Percentiles rank a stretch among this genome's conserved stretches.
These are phyloP conservation scores for Platypus cylindrus DNA, from an alignment of 2,888 invertebrate genomes.

Conservation along the genomic window DNA sequence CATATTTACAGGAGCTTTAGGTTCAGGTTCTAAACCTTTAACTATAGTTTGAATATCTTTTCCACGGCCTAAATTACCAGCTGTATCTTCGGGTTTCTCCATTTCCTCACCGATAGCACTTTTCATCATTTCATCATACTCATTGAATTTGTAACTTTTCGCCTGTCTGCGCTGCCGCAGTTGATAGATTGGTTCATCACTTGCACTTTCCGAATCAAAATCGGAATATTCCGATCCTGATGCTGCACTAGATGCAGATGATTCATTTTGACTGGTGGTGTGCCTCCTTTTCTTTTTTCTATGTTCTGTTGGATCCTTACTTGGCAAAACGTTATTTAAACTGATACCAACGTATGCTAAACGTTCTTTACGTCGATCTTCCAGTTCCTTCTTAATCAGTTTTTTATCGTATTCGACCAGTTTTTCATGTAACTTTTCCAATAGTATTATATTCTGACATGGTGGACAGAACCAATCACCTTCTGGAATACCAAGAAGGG, in stretches of 20 bases:
- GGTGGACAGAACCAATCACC: slow-evolving; percentile 98
- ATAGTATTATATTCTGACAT: slow-evolving; percentile 82
- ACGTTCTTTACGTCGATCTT: slow-evolving; percentile 53
- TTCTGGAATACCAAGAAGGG: slow-evolving; percentile 87
- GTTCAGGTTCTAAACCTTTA: slow-evolving; percentile 33
- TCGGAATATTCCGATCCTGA: slow-evolving; percentile 9
- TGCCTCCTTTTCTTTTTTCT: slow-evolving; percentile 22
- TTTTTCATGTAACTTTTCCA: slow-evolving; percentile 60
- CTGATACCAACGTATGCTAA: slow-evolving; percentile 65
- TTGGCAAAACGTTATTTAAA: slow-evolving; percentile 53
- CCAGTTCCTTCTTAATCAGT: slow-evolving; percentile 52
- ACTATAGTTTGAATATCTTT: slow-evolving; percentile 89
- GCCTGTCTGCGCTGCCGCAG: slow-evolving; percentile 66
- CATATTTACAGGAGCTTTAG: slow-evolving; percentile 15
- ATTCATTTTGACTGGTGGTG: slow-evolving; percentile 15
- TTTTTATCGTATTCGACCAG: slow-evolving; percentile 65
- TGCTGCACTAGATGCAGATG: slow-evolving; percentile 12
- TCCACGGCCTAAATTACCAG: slow-evolving; percentile 40
- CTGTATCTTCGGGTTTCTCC: slow-evolving; percentile 29
- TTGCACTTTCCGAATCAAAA: slow-evolving; percentile 33
- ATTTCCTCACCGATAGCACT: slow-evolving; percentile 76
- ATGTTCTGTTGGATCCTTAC: slow-evolving; percentile 26
- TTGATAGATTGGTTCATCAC: slow-evolving; percentile 70
- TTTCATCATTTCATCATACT: slow-evolving; percentile 91
- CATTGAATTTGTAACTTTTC: slow-evolving; percentile 75